Base-by-base conservation (phyloP, 2,113 vertebrate genomes). In the Peromyscus californicus region DNA sequence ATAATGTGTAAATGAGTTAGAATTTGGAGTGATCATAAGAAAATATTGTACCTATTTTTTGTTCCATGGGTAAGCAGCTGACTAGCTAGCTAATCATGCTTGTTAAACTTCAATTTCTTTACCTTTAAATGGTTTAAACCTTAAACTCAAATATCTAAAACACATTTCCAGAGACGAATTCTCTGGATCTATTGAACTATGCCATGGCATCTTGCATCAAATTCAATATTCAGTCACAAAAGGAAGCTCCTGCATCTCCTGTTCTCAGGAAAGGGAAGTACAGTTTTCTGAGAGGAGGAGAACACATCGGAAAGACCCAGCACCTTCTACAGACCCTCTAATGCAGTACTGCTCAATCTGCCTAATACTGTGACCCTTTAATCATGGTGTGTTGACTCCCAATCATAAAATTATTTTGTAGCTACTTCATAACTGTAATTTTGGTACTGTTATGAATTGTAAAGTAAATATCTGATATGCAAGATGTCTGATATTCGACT, bases 1-100 rank as follows among this genome's bases (percentile, higher is more conserved):
- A 92, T n/a, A 94, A 91, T 51, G 76, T 59, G 96, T 91, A 93
- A 69, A 78, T 85, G 86, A 87, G 24, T 26, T 80, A 89, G 39
- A 96, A 86, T 91, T 92, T 48, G 21, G 8, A 79, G 61, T 96
- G 33, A 70, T 85, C 59, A 89, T 83, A 72, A 16, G 10, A 82
- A 63, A 83, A 83, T 91, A 48, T 16, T 39, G 1, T 65, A 16
- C 36, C 39, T 79, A 72, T 88, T 70, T 61, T 70, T 70, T 90
- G 17, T 95, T 95, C 45, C 19, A 17, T 87, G 89, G 59, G 54
- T 84, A 92, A 87, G 54, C 84, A 96, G 36, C 12, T 59, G 2
- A 65, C 21, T 67, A 84, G 59, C 21, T 67, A 84, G 59, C 9
- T 69, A 48, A 36, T 59, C n/a, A 57, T 79, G 79, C 31, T 67